phyloP scores from a whole-genome alignment of 2,888 invertebrate species.

The Dysmachus trigonus region DNA sequence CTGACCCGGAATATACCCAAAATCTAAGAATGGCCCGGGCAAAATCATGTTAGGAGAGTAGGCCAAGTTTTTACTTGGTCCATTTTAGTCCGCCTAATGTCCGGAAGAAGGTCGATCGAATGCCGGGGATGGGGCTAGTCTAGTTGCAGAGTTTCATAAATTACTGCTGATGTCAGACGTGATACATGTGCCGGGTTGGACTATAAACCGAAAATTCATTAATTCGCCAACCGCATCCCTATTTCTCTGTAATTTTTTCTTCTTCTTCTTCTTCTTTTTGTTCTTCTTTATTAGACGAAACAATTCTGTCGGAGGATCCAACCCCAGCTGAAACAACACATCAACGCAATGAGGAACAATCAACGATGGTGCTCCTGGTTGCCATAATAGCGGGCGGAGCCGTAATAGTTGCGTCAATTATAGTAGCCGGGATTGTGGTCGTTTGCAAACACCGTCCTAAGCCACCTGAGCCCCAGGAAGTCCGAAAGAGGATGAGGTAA shows the following conservation, averaged over 20 bases:
- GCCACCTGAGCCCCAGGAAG: conserved; percentile 65
- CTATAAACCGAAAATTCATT: conserved; percentile 35
- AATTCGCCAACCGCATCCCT: neutral
- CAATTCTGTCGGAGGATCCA: conserved; percentile 65
- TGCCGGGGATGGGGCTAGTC: neutral
- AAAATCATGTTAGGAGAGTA: neutral
- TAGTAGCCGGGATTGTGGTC: conserved; percentile 65
- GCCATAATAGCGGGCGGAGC: conserved; percentile 64
- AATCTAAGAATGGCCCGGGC: neutral
- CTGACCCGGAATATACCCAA: neutral
- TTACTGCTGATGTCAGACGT: conserved; percentile 29
- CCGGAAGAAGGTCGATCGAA: neutral
- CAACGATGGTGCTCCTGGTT: conserved; percentile 63
- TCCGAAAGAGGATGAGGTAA: conserved; percentile 65
- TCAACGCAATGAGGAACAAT: conserved; percentile 62
- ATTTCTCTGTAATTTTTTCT: conserved; percentile 13
- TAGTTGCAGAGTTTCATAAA: conserved; percentile 42
- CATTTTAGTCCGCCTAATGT: neutral
- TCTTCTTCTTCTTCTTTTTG: conserved; percentile 27
- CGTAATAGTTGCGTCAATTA: conserved; percentile 65
- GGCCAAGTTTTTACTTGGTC: neutral
- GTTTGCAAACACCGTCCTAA: conserved; percentile 64
- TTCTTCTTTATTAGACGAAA: conserved; percentile 59
- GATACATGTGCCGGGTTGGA: conserved; percentile 9
- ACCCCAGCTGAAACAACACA: conserved; percentile 65